Percentiles rank a stretch among this genome's conserved stretches.
These are phyloP conservation scores for Trididemnum miniatum DNA, from an alignment of 23 tunicate genomes.

Conservation along the genomic window DNA sequence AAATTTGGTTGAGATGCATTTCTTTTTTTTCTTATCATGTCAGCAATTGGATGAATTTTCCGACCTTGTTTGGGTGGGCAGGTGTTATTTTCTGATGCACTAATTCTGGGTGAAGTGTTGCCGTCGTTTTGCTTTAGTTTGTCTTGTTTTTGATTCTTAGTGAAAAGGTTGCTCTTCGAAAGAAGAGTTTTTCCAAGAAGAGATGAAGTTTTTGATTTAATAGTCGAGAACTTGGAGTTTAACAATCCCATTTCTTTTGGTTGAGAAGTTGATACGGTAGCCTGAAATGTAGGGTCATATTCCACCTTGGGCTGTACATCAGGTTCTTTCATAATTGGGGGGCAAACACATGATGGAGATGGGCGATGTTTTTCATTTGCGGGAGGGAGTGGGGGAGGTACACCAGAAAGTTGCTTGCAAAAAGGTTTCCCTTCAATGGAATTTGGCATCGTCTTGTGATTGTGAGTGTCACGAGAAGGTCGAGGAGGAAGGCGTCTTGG, in stretches of 20 bases:
- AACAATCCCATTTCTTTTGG: not conserved
- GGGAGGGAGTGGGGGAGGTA: constrained; percentile 18
- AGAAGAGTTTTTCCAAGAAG: not conserved
- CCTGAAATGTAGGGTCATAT: not conserved
- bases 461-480: not conserved
- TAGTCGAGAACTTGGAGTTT: not conserved
- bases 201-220: not conserved
- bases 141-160: not conserved
- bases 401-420: too few relatives aligned
- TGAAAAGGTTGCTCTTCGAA: not conserved
- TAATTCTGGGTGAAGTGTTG: too few relatives aligned
- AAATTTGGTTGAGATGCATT: not conserved
- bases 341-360: not conserved
- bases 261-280: not conserved
- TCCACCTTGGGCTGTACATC: too few relatives aligned
- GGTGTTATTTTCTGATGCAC: not conserved
- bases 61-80: not conserved
- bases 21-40: not conserved
- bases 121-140: not conserved
- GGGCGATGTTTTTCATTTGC: not conserved
- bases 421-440: not conserved
- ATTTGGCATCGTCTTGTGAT: not conserved
- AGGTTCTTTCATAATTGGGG: not conserved
- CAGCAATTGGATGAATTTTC: constrained; percentile 26
- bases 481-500: constrained; percentile 14